phyloP scores from a whole-genome alignment of 2,113 vertebrate species.

The Microcebus ravelobensis region DNA sequence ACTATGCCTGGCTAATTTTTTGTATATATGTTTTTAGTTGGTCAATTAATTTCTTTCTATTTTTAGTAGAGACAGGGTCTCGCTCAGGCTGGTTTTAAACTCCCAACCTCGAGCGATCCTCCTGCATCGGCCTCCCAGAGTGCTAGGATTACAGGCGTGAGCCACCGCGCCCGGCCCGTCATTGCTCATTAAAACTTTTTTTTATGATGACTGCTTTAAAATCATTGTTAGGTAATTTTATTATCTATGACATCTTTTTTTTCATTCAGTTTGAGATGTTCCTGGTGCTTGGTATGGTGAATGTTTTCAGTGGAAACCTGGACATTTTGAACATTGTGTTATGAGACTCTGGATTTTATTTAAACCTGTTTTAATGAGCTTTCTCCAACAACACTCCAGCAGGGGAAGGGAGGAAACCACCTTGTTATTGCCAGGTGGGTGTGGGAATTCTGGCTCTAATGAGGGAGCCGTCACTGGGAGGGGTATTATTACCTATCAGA shows the following conservation, averaged over 20 bases:
- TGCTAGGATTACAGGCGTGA: too few relatives aligned
- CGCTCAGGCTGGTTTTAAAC: too few relatives aligned
- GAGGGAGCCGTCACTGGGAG: neutral
- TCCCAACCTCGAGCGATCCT: too few relatives aligned
- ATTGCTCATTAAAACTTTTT: neutral
- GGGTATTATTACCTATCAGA: neutral
- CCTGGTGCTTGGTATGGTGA: neutral
- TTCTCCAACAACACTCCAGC: neutral
- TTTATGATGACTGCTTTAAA: neutral
- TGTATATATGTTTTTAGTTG: too few relatives aligned
- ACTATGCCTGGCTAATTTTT: too few relatives aligned
- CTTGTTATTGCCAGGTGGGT: neutral
- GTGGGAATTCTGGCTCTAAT: neutral
- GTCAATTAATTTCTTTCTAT: too few relatives aligned
- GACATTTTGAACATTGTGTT: neutral
- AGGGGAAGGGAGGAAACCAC: neutral
- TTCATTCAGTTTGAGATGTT: neutral
- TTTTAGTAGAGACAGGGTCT: too few relatives aligned
- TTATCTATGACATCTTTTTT: neutral
- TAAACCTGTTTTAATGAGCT: neutral
- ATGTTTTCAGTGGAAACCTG: neutral
- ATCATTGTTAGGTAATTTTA: neutral
- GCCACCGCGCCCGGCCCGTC: too few relatives aligned
- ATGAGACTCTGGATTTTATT: neutral
- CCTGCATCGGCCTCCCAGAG: too few relatives aligned